A percentile compares a stretch with the other conserved stretches of the same genome.
Evolutionary conservation across 1,140 invertebrate species (phyloP).

Genomic region (Hypsibius dujardini): DNA sequence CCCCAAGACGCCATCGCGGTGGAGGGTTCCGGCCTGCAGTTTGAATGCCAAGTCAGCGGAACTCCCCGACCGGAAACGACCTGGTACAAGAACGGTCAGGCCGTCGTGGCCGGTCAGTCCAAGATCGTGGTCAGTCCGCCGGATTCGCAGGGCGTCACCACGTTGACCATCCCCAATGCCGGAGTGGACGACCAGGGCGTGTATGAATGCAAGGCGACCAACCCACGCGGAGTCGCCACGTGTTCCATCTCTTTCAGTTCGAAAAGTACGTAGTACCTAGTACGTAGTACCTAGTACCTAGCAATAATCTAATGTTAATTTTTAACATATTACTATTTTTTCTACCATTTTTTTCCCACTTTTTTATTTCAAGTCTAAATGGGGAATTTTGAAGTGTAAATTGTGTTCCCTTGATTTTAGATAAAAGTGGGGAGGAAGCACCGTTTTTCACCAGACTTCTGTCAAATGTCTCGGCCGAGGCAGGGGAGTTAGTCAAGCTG

Average conservation of each 20-base stretch:
- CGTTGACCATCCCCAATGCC: not conserved
- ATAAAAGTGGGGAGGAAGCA: not conserved
- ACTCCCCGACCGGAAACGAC: conserved; percentile 25
- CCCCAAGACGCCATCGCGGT: conserved; percentile 50
- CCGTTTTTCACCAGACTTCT: conserved; percentile 1
- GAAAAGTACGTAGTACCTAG: not conserved
- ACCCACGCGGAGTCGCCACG: conserved; percentile 22
- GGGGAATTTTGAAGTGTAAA: too few species aligned
- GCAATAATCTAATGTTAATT: too few species aligned
- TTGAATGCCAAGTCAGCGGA: conserved; percentile 47
- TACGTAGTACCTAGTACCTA: too few species aligned
- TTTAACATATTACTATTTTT: too few species aligned
- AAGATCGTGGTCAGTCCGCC: not conserved
- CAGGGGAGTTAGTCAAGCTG: conserved; percentile 12
- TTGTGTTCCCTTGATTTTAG: not conserved
- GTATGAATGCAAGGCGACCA: conserved; percentile 30
- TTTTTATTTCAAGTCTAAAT: too few species aligned
- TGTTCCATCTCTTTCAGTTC: conserved; percentile 3
- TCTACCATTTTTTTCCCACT: too few species aligned
- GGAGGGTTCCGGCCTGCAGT: conserved; percentile 50
- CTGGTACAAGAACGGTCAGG: conserved; percentile 16
- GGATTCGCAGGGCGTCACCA: not conserved
- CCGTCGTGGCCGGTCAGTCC: not conserved
- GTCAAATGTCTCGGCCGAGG: not conserved
- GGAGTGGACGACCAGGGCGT: conserved; percentile 2